These are phyloP conservation scores for Chamaea fasciata DNA, from an alignment of 2,113 vertebrate genomes.

Conservation along the genomic window DNA sequence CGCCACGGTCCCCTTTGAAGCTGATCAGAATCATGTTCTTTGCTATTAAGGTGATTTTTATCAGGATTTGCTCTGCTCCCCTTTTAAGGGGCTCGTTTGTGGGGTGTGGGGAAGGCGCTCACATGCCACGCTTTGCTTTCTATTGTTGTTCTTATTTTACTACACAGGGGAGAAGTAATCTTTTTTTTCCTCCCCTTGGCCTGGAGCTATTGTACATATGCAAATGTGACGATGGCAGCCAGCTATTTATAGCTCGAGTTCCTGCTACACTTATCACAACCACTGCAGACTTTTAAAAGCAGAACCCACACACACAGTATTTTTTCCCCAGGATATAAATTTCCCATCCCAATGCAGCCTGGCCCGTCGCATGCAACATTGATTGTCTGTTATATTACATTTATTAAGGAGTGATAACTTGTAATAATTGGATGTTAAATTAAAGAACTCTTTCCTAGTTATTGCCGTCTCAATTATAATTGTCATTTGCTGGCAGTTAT, in stretches of 20 bases:
- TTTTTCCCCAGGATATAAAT: constrained; percentile 80
- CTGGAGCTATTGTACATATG: constrained; percentile 78
- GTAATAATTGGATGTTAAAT: constrained; percentile 99
- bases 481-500: constrained; percentile 98
- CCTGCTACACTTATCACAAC: constrained; percentile 75
- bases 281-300: constrained; percentile 73
- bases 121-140: constrained; percentile 35
- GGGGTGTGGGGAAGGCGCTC: constrained; percentile 8
- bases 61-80: constrained; percentile 26
- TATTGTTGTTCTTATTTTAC: constrained; percentile 54
- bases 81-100: constrained; percentile 8
- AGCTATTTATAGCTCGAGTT: constrained; percentile 77
- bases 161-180: constrained; percentile 57
- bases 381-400: constrained; percentile 99
- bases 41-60: constrained; percentile 47
- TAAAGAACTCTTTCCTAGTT: constrained; percentile 97
- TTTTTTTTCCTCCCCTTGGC: constrained; percentile 57
- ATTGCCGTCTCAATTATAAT: constrained; percentile 99
- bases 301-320: constrained; percentile 48
- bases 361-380: constrained; percentile 95
- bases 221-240: constrained; percentile 71
- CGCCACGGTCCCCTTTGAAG: background rate
- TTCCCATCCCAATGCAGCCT: constrained; percentile 78
- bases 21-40: constrained; percentile 39
- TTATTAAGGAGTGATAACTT: constrained; percentile 99